Evolutionary conservation across 2,888 invertebrate genomes (phyloP), one percentile per base, ranked within the genome.

Genomic region (Troides oblongomaculatus): DNA sequence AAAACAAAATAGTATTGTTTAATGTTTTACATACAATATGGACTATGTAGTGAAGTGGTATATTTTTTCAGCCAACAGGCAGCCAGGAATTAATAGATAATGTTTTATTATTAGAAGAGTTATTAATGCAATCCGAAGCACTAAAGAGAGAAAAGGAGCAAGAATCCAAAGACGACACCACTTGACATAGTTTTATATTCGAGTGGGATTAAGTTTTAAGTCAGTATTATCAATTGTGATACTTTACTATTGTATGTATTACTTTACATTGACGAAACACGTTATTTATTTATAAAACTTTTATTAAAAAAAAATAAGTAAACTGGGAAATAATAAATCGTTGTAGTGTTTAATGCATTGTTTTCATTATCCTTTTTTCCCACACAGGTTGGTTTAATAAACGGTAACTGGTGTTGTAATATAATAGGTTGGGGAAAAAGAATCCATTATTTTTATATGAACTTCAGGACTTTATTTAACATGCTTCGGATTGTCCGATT

Each of bases 151-250:
- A 85, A 30, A 81, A 80, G 71, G 85, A 82, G 72, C 81, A 74
- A 50, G 78, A 80, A 39, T 71, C 81, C 62, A 88, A 85, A 81
- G 85, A 86, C 64, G 84, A 84, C 67, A 79, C 84, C 63, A 87
- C 90, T 79, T 91, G 91, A 92, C 90, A 84, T 43, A 86, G 81
- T 74, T 86, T 85, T 72, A 84, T 87, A 77, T 88, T 89, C 79
- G 83, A 80, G 68, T 87, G 86, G 87, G 87, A 88, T 78, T 85
- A 75, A 84, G 76, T 75, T 75, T 62, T 80, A 80, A 84, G 79
- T 85, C 91, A 91, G 91, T 91, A 91, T 91, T 91, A 90, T 77
- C 75, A 76, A 80, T 73, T 82, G 82, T 82, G 82, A 82, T 82
- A 80, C 76, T 75, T 77, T 69, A 70, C 66, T 66, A 67, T 68